Percentiles rank a stretch among this genome's conserved stretches.
Evolutionary conservation across 2,888 invertebrate species (phyloP).

Genomic region (Diplolepis rosae): DNA sequence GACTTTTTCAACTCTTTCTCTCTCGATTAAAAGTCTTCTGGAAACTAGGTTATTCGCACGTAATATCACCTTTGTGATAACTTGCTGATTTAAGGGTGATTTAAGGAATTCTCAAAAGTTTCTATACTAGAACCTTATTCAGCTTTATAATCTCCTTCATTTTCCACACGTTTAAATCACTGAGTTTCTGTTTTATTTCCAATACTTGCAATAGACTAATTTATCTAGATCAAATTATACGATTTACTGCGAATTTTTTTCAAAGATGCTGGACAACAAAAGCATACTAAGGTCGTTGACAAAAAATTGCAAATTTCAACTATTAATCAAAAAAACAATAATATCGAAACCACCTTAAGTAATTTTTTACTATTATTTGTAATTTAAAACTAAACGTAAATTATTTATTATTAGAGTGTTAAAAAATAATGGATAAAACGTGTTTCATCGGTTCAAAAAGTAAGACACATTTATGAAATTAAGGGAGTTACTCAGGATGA

Average conservation of each 20-base stretch:
- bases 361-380: too few species aligned
- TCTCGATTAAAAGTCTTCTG: neutral
- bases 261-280: too few species aligned
- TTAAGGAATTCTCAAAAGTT: neutral
- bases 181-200: neutral
- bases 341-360: too few species aligned
- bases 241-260: neutral
- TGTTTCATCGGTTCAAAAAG: too few species aligned
- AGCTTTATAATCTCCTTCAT: neutral
- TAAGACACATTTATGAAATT: too few species aligned
- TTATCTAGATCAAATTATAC: neutral
- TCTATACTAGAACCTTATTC: neutral
- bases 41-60: slow-evolving; percentile 58
- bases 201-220: neutral
- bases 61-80: slow-evolving; percentile 7
- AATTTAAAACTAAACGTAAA: too few species aligned
- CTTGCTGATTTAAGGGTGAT: neutral
- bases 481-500: too few species aligned
- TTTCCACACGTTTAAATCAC: neutral
- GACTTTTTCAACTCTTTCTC: slow-evolving; percentile 4
- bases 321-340: too few species aligned
- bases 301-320: too few species aligned
- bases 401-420: too few species aligned
- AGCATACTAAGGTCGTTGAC: too few species aligned
- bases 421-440: too few species aligned